Evolutionary conservation across 30 jellyfish, hydroid and myxozoan genomes (phyloP).

Genomic region (Aurelia aurita complex sp. Pacific): DNA sequence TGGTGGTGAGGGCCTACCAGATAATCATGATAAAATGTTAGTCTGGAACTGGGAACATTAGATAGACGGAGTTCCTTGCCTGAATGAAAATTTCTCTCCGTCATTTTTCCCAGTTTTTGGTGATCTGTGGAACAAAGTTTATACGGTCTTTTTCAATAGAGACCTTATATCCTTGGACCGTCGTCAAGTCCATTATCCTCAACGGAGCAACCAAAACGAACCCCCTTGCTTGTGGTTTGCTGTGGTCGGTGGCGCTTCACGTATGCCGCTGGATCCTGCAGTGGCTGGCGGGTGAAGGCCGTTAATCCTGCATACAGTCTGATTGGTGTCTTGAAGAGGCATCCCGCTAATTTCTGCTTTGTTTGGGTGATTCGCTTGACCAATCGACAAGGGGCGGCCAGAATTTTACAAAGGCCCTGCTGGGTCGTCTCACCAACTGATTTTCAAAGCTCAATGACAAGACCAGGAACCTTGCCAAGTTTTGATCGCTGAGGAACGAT

Average conservation of each 20-base stretch:
- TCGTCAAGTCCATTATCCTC: too few relatives aligned
- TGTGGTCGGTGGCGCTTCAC: neutral
- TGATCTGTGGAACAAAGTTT: too few relatives aligned
- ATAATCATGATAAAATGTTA: too few relatives aligned
- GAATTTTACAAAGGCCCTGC: conserved; percentile 53
- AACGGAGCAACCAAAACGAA: too few relatives aligned
- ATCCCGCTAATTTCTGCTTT: conserved; percentile 77
- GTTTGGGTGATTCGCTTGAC: conserved; percentile 60
- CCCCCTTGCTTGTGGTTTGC: neutral
- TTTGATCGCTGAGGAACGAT: neutral
- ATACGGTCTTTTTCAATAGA: too few relatives aligned
- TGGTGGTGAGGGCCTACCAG: too few relatives aligned
- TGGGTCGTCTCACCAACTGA: conserved; percentile 51
- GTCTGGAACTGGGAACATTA: too few relatives aligned
- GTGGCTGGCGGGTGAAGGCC: conserved; percentile 54
- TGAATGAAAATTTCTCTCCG: too few relatives aligned
- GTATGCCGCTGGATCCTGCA: too few relatives aligned
- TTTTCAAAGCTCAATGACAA: conserved; percentile 48
- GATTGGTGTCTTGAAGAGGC: conserved; percentile 78
- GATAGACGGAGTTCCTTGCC: too few relatives aligned
- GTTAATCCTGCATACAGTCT: conserved; percentile 41
- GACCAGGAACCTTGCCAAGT: conserved; percentile 48
- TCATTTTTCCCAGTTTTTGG: too few relatives aligned
- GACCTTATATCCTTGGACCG: too few relatives aligned
- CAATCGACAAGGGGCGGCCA: conserved; percentile 77